phyloP scores from a whole-genome alignment of 2,113 vertebrate genomes.

The Oplegnathus fasciatus region DNA sequence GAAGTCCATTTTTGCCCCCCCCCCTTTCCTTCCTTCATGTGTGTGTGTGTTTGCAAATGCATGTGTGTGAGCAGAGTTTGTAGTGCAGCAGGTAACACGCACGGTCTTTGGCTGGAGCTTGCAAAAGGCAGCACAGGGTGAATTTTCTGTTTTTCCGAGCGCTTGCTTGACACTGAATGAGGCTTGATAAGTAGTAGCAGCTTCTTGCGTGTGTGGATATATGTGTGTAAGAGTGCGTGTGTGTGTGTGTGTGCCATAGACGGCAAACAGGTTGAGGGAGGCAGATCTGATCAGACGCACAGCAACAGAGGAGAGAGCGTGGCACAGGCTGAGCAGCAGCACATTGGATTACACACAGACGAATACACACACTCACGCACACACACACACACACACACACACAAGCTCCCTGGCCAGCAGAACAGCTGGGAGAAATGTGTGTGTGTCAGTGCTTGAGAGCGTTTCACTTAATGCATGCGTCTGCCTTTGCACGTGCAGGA shows the following conservation, averaged over 20 bases:
- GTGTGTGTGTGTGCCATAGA: slow-evolving; percentile 56
- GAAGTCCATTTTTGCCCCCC: slow-evolving; percentile 19
- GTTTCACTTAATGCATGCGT: slow-evolving; percentile 64
- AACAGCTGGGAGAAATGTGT: slow-evolving; percentile 79
- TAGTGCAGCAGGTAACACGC: slow-evolving; percentile 36
- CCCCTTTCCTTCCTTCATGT: not conserved
- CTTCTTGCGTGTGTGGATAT: slow-evolving; percentile 29
- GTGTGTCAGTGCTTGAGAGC: slow-evolving; percentile 60
- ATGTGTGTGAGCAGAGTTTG: slow-evolving; percentile 52
- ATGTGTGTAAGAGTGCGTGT: slow-evolving; percentile 19
- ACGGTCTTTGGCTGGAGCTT: slow-evolving; percentile 2
- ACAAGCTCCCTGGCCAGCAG: slow-evolving; percentile 60
- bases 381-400: slow-evolving; percentile 34
- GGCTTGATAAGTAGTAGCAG: slow-evolving; percentile 65
- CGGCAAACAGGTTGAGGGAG: slow-evolving; percentile 82
- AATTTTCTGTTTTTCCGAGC: slow-evolving; percentile 35
- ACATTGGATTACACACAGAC: slow-evolving; percentile 79
- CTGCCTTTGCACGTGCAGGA: slow-evolving; percentile 71
- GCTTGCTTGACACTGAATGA: slow-evolving; percentile 35
- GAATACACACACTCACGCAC: slow-evolving; percentile 63
- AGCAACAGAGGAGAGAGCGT: slow-evolving; percentile 84
- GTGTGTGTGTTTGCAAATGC: not conserved
- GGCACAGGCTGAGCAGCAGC: slow-evolving; percentile 81
- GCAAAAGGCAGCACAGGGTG: slow-evolving; percentile 17
- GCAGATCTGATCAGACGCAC: slow-evolving; percentile 86